Evolutionary conservation across 2,888 invertebrate species (phyloP).

Genomic region (Eupithecia centaureata): DNA sequence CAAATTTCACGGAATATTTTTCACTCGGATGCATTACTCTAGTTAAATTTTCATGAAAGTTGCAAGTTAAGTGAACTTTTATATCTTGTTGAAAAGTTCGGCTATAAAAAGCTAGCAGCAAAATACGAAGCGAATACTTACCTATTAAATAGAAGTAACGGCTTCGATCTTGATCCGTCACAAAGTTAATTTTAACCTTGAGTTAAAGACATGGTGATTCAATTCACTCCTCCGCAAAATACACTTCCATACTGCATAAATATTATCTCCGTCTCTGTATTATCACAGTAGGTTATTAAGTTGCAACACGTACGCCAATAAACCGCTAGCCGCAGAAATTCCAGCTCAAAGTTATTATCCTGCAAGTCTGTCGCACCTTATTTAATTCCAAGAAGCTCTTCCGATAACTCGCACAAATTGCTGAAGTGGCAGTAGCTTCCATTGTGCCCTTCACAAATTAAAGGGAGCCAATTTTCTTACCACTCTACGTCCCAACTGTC

Average conservation of each 20-base stretch:
- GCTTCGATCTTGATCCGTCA: not conserved
- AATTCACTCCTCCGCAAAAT: conserved; percentile 1
- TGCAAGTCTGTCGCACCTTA: conserved; percentile 53
- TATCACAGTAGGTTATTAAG: conserved; percentile 35
- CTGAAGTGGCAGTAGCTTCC: conserved; percentile 55
- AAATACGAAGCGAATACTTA: not conserved
- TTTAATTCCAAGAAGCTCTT: conserved; percentile 61
- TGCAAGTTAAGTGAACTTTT: conserved; percentile 13
- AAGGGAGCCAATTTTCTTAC: conserved; percentile 67
- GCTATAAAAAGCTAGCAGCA: not conserved
- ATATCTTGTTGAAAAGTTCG: conserved; percentile 10
- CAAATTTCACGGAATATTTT: conserved; percentile 12
- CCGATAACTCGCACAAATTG: conserved; percentile 66
- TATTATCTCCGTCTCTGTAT: conserved; percentile 20
- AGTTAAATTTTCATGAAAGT: conserved; percentile 5
- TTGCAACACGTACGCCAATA: conserved; percentile 29
- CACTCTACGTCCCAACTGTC: conserved; percentile 52
- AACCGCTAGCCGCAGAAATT: conserved; percentile 39
- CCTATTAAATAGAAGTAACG: not conserved
- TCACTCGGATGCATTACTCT: conserved; percentile 8
- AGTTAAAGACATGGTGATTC: not conserved
- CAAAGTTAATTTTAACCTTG: not conserved
- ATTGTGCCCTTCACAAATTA: conserved; percentile 64
- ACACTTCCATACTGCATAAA: not conserved
- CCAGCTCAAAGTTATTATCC: conserved; percentile 52